Base-by-base conservation (phyloP, 2,797 vertebrate genomes). In the Picus viridis region DNA sequence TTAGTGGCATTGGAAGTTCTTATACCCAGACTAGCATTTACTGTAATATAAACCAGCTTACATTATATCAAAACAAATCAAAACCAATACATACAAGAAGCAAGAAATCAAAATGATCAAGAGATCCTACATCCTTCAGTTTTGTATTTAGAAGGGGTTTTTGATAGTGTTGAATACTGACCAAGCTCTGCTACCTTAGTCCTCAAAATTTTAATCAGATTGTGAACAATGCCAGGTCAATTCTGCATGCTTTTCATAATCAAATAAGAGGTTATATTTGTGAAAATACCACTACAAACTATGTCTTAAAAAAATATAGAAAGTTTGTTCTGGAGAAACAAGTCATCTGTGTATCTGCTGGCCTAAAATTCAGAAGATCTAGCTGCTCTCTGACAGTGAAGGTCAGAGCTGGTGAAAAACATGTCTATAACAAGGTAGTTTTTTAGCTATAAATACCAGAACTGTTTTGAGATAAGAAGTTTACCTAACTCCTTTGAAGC, bases 351-450 rank as follows among this genome's bases (percentile, higher is more conserved):
- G 27, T 39, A 70, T 54, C 30, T 86, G 13, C 6, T 67, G 43
- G 22, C 5, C 15, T 27, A 9, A 4, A 9, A 81, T 86, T 45
- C 19, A 58, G 16, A 7, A 72, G 12, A 39, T 12, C 22, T 56
- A 34, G 47, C 5, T 47, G 18, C 7, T 56, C 7, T 32, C 6
- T 78, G 34, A 56, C 36, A 20, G 24, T 18, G n/a, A 65, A 90
- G 86, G 20, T 19, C 13, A 29, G 53, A 79, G 27, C 8, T 76
- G 22, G 56, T 14, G 5, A 23, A 63, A 83, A 32, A 2, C 1
- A 29, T 34, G 3, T 45, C 56, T 32, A 7, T 54, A 17, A 45
- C 70, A 53, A 56, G 1, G 1, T 27, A 24, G 20, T 1, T 0
- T 43, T 78, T 36, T 56, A 41, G 4, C 10, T 56, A 18, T 34